Percentiles rank a stretch among this genome's conserved stretches.
Evolutionary conservation across 2,113 vertebrate species (phyloP).

Genomic region (Sebastes schlegelii): DNA sequence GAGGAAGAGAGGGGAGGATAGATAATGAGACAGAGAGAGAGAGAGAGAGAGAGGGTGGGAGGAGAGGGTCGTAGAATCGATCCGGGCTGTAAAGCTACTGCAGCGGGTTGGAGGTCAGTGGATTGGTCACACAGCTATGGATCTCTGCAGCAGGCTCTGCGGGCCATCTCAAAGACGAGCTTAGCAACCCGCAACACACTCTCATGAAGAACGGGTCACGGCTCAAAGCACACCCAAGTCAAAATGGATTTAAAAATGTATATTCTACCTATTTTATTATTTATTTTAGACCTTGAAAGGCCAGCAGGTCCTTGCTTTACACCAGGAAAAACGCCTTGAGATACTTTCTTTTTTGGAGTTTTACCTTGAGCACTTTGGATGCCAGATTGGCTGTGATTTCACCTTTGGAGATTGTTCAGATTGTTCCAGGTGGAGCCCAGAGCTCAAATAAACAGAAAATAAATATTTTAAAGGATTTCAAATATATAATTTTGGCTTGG

Average conservation of each 20-base stretch:
- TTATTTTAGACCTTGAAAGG: conserved; percentile 37
- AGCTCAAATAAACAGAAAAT: conserved; percentile 57
- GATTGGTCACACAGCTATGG: conserved; percentile 61
- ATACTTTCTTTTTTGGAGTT: conserved; percentile 34
- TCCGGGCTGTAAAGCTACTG: conserved; percentile 64
- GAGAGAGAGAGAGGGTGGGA: conserved; percentile 4
- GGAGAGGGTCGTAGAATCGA: conserved; percentile 51
- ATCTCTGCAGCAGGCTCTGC: conserved; percentile 55
- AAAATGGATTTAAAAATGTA: conserved; percentile 46
- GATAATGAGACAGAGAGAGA: conserved; percentile 57
- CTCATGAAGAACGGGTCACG: conserved; percentile 29
- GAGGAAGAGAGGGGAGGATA: conserved; percentile 22
- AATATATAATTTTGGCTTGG: conserved; percentile 63
- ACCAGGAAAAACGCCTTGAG: conserved; percentile 14
- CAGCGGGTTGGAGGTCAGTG: conserved; percentile 69
- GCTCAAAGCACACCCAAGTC: conserved; percentile 28
- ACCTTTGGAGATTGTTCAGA: conserved; percentile 57
- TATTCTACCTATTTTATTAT: conserved; percentile 22
- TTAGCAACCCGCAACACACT: conserved; percentile 25
- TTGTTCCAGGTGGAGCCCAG: conserved; percentile 61
- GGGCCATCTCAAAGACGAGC: conserved; percentile 39
- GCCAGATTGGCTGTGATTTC: conserved; percentile 59
- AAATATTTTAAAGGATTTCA: conserved; percentile 69
- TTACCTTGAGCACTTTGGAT: conserved; percentile 22
- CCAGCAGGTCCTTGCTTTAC: conserved; percentile 3